Base-by-base conservation (phyloP, 2,888 invertebrate genomes). In the Xanthorhoe designata region DNA sequence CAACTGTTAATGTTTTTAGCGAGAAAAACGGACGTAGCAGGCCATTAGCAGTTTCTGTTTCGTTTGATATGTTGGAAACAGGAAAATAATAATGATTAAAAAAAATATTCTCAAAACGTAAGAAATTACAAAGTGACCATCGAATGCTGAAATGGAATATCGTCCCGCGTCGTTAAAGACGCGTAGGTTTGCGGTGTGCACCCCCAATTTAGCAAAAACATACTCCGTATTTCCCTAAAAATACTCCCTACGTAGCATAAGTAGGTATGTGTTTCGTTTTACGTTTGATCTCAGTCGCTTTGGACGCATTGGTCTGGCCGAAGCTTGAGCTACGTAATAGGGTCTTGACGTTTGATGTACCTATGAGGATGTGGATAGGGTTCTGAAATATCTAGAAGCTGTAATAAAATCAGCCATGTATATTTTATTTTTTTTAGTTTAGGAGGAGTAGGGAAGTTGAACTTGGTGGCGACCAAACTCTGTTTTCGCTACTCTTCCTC, bases 1-100 rank as follows among this genome's bases (percentile, higher is more conserved):
- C 56, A 68, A 75, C 71, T 70, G 60, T 68, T 59, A 42, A 54
- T 53, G 64, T 68, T 66, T 66, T 52, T 15, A 67, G 59, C 32
- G 56, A 57, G 5, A 61, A 61, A 72, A 58, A 45, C 57, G 56
- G 19, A 53, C 9, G 5, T 13, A 17, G 51, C 18, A 47, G 35
- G n/a, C 63, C 32, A 9, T 51, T 51, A 24, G 15, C 61, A 38
- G 24, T 32, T 64, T 65, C 35, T 8, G 47, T 61, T 57, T 65
- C 32, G 69, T 69, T 61, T 56, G 59, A 53, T 50, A 64, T 57
- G 19, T 51, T 51, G 13, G 38, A 13, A 42, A 42, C 2, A 42
- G 38, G 13, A 13, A 42, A 51, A 29, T 2, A 24, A 17, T 47
- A 17, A 2, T 15, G 13, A 51, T 13, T 24, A 19, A 24, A 19